Conservation (phyloP, 2,113 vertebrate species). For the Catharus minimus region DNA sequence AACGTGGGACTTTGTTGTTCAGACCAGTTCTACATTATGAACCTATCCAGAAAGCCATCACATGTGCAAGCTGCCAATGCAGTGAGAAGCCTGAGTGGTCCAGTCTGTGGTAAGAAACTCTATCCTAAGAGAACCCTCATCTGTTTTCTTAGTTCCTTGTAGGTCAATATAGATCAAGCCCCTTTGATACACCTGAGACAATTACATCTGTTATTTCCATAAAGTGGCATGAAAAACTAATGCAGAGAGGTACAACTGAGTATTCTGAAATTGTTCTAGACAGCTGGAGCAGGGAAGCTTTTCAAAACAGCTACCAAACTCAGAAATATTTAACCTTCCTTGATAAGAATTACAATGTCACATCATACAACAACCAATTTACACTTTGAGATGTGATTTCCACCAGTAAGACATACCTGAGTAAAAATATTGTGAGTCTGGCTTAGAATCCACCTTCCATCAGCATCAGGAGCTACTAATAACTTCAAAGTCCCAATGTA, state of each 20-base stretch:
- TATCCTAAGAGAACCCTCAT: neutral
- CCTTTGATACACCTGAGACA: neutral
- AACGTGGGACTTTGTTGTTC: neutral
- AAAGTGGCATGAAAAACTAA: neutral
- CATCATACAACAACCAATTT: neutral
- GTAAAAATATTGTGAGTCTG: conserved; percentile 98
- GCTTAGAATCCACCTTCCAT: conserved; percentile 94
- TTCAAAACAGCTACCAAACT: neutral
- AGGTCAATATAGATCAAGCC: neutral
- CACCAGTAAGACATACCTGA: conserved; percentile 80
- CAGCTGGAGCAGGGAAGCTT: neutral
- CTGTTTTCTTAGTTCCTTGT: neutral
- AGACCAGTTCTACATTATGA: neutral
- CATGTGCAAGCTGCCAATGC: neutral
- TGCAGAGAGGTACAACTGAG: neutral
- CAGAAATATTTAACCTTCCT: neutral
- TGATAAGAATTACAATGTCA: neutral
- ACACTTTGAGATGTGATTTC: neutral
- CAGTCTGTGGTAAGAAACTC: neutral
- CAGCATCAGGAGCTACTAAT: conserved; percentile 91
- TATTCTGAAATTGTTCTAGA: neutral
- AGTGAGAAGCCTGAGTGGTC: neutral
- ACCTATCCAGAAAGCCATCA: neutral
- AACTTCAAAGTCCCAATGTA: conserved; percentile 95
- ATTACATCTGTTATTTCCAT: neutral